A percentile compares a stretch with the other conserved stretches of the same genome.
These are phyloP conservation scores for Brachionus rotundiformis DNA, from an alignment of 1,140 invertebrate genomes.

Conservation along the genomic window DNA sequence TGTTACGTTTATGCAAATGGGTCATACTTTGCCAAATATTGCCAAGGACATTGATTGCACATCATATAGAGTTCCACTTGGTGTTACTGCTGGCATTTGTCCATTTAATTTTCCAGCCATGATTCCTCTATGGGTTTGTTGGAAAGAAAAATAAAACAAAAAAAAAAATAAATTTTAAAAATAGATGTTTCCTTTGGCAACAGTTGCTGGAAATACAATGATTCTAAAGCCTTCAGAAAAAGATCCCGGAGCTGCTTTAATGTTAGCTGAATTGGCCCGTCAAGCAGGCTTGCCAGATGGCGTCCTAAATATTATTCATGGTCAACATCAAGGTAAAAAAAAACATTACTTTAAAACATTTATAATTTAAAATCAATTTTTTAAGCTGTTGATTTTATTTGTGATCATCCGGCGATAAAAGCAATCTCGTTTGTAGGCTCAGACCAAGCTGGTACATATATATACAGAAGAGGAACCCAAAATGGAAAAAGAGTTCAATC, in stretches of 20 bases:
- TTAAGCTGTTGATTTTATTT: constrained; percentile 88
- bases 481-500: constrained; percentile 94
- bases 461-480: constrained; percentile 84
- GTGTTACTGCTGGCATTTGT: constrained; percentile 83
- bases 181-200: constrained; percentile 84
- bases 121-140: constrained; percentile 86
- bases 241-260: constrained; percentile 92
- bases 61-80: constrained; percentile 81
- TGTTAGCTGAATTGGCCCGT: constrained; percentile 82
- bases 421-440: constrained; percentile 98
- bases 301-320: constrained; percentile 92
- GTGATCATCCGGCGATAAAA: constrained; percentile 89
- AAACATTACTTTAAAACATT: constrained; percentile 64
- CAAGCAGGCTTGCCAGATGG: constrained; percentile 91
- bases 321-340: constrained; percentile 70
- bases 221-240: constrained; percentile 87
- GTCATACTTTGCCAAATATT: constrained; percentile 86
- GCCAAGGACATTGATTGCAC: constrained; percentile 75
- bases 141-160: constrained; percentile 55
- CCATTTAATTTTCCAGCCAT: constrained; percentile 88
- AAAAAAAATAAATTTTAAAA: background rate
- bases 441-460: constrained; percentile 90
- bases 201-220: constrained; percentile 81
- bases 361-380: background rate
- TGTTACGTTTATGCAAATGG: constrained; percentile 84